Base-by-base conservation (phyloP, 2,113 vertebrate genomes). In the Rhinopomastus cyanomelas region DNA sequence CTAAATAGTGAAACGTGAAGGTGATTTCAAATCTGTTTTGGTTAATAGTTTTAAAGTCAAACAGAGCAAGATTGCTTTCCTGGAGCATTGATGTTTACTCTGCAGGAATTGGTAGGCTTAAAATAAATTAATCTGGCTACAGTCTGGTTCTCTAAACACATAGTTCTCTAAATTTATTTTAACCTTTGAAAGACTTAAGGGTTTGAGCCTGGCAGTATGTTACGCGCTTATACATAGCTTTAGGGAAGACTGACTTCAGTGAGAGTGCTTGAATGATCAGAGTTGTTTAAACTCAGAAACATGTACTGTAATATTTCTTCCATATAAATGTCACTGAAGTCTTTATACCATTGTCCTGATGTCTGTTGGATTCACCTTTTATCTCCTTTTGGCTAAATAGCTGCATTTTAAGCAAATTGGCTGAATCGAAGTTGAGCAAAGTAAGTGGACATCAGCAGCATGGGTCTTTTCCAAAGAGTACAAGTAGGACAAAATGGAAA, bases 21-120 rank as follows among this genome's bases (percentile, higher is more conserved):
- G 69, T 23, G 64, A 5, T 86, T 84, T 86, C 66, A 73, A 17
- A 81, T 32, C 22, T 21, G 6, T 57, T 94, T 72, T n/a, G 53
- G 29, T 91, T 88, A 69, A 88, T 59, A 77, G 44, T 85, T 85
- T 79, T 69, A 29, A 89, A 85, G 59, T 73, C 62, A 81, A 67
- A 81, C 25, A 51, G 44, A 71, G 64, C 6, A 4, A 42, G 87
- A 84, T 52, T 87, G 34, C 32, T 83, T 90, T 83, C 44, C 73
- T 87, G 4, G 27, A 71, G 56, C 75, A 39, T 82, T 84, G 78
- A 23, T 95, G 82, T 78, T 95, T 95, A 74, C 52, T 80, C 13
- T 81, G 36, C 81, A 68, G 53, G 75, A 93, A 66, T 94, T 96
- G 64, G 79, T 88, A 82, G 78, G 88, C 39, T 92, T 92, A 81